These are phyloP conservation scores for Nothoprocta perdicaria DNA, from an alignment of 2,113 vertebrate species.

Conservation along the genomic window DNA sequence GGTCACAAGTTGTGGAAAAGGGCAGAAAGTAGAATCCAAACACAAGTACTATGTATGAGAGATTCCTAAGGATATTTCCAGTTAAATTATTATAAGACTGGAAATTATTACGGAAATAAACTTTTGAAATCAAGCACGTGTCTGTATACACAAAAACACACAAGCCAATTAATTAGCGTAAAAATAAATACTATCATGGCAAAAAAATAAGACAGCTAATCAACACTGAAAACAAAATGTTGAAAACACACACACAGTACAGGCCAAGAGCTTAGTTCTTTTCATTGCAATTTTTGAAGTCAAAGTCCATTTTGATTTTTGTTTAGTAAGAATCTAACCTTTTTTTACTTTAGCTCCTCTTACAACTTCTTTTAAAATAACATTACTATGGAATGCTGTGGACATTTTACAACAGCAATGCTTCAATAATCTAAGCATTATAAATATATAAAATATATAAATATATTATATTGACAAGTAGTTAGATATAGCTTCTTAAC, in stretches of 20 bases:
- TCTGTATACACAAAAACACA: background rate
- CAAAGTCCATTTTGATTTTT: constrained; percentile 3
- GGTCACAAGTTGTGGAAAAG: constrained; percentile 42
- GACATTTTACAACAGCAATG: background rate
- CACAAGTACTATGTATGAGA: background rate
- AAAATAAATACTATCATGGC: background rate
- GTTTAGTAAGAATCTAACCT: background rate
- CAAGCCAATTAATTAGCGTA: background rate
- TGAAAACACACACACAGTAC: background rate
- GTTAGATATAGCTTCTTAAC: constrained; percentile 22
- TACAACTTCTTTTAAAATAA: background rate
- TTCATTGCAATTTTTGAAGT: background rate
- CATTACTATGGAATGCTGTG: background rate
- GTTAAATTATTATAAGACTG: background rate
- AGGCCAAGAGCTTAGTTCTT: background rate
- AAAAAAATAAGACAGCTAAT: background rate
- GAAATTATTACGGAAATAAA: background rate
- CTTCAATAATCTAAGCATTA: background rate
- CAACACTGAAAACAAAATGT: background rate
- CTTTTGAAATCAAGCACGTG: background rate
- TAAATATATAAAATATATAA: constrained; percentile 4
- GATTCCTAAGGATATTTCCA: background rate
- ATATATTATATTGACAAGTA: background rate
- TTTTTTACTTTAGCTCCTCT: background rate
- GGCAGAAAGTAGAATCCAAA: constrained; percentile 39